Evolutionary conservation across 2,113 vertebrate genomes (phyloP), one percentile per base, ranked within the genome.

Genomic region (Zosterops japonicus): DNA sequence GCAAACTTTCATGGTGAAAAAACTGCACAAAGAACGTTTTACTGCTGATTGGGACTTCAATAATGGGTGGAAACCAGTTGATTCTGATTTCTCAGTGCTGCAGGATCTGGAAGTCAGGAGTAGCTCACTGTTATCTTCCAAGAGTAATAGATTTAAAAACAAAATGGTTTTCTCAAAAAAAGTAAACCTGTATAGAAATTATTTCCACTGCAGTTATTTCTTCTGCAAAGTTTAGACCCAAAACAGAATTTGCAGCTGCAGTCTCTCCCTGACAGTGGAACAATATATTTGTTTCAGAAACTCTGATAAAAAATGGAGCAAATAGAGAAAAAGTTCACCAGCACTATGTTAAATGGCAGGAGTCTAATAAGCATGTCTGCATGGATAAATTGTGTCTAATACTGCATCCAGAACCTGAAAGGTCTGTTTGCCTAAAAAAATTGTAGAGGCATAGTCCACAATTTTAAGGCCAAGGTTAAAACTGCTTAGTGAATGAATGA

Each of bases 401-500:
- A 27, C 12, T 67, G 29, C 39, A 84, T 61, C 47, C 18, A 60
- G 61, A 92, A 39, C 6, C 42, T 77, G 31, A 93, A 93, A 64
- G 41, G 6, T 53, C 68, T 81, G 6, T 83, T 95, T 90, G 15
- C 14, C 52, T 93, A 71, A 83, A 61, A 57, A 78, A 75, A 83
- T 53, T 57, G 19, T 25, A 35, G 13, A 79, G 87, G 42, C 44
- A 39, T 60, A 78, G 33, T 78, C 63, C 44, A 75, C 17, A 41
- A 39, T 91, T 95, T 94, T 84, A 91, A 95, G 80, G 71, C 6
- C 3, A 4, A 93, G 2, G 65, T 84, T 97, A 94, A 92, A 60
- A 57, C 11, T 91, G 5, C 78, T 95, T 85, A 76, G 77, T 59
- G 47, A 82, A 23, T 35, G 57, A 94, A 91, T 31, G 25, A 89